phyloP scores from a whole-genome alignment of 2,797 vertebrate species.

The Chromis chromis region DNA sequence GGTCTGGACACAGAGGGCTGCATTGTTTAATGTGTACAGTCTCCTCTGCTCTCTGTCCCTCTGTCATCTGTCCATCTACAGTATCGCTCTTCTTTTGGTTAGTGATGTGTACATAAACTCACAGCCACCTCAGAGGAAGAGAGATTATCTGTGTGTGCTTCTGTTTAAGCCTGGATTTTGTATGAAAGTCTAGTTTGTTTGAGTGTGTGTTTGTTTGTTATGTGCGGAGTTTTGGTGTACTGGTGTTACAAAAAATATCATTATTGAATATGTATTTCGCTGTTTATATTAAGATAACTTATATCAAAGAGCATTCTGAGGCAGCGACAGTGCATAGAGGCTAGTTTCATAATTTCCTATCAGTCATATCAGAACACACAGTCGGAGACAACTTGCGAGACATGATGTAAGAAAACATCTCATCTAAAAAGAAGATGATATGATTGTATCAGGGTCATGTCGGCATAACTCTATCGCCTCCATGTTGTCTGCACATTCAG shows the following conservation, averaged over 20 bases:
- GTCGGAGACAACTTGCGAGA: neutral
- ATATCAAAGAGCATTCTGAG: neutral
- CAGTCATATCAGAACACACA: neutral
- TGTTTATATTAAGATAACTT: too few species aligned
- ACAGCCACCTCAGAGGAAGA: neutral
- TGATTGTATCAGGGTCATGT: neutral
- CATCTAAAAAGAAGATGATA: neutral
- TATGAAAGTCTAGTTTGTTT: too few species aligned
- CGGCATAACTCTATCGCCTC: neutral
- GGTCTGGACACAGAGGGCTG: constrained; percentile 39
- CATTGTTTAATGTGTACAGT: constrained; percentile 53
- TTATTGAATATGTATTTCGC: too few species aligned
- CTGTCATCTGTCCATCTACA: neutral
- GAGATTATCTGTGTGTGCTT: neutral
- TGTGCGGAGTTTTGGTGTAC: too few species aligned
- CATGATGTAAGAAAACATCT: neutral
- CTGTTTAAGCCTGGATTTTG: neutral
- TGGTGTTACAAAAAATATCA: too few species aligned
- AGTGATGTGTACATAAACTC: neutral
- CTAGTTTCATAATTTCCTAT: neutral
- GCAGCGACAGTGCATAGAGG: neutral
- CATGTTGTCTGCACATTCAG: constrained; percentile 22
- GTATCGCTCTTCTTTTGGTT: neutral
- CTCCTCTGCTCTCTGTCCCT: constrained; percentile 25
- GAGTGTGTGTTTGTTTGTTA: too few species aligned